Percentiles rank a stretch among this genome's conserved stretches.
These are phyloP conservation scores for Seira sanloemensis DNA, from an alignment of 2,888 invertebrate species.

Conservation along the genomic window DNA sequence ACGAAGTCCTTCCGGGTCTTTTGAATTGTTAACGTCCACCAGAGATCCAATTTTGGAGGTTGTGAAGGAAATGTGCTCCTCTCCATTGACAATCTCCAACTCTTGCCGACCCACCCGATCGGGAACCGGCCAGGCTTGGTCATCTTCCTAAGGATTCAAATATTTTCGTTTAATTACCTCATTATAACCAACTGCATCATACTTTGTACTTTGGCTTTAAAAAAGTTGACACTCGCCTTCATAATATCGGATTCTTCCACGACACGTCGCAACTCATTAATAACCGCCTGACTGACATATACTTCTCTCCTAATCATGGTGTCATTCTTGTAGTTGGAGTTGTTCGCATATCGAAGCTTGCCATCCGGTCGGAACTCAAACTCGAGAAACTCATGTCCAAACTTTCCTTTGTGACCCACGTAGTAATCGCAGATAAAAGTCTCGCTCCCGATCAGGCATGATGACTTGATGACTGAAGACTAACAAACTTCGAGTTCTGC, in stretches of 20 bases:
- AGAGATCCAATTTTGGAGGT: slow-evolving; percentile 99
- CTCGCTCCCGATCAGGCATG: too few species aligned
- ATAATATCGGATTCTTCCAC: slow-evolving; percentile 98
- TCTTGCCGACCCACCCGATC: slow-evolving; percentile 87
- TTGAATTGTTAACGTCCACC: slow-evolving; percentile 97
- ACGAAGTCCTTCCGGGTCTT: slow-evolving; percentile 96
- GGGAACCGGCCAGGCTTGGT: slow-evolving; percentile 79
- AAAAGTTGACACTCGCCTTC: slow-evolving; percentile 80
- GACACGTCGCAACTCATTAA: slow-evolving; percentile 97
- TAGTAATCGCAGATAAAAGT: slow-evolving; percentile 97
- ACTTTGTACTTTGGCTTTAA: too few species aligned
- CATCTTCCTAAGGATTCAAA: slow-evolving; percentile 76
- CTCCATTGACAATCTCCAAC: slow-evolving; percentile 98
- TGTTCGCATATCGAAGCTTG: slow-evolving; percentile 98
- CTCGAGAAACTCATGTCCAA: slow-evolving; percentile 99
- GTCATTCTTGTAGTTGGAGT: slow-evolving; percentile 99
- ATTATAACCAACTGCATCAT: neutral
- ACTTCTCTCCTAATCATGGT: slow-evolving; percentile 99
- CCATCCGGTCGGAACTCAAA: slow-evolving; percentile 99
- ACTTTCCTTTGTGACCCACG: slow-evolving; percentile 99
- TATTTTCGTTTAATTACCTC: neutral
- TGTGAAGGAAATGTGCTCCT: slow-evolving; percentile 99
- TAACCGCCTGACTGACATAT: slow-evolving; percentile 96
- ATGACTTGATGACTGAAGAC: too few species aligned
- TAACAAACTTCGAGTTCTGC: too few species aligned